These are phyloP conservation scores for Megalonaias nervosa DNA, from an alignment of 1,140 invertebrate species.

Conservation along the genomic window DNA sequence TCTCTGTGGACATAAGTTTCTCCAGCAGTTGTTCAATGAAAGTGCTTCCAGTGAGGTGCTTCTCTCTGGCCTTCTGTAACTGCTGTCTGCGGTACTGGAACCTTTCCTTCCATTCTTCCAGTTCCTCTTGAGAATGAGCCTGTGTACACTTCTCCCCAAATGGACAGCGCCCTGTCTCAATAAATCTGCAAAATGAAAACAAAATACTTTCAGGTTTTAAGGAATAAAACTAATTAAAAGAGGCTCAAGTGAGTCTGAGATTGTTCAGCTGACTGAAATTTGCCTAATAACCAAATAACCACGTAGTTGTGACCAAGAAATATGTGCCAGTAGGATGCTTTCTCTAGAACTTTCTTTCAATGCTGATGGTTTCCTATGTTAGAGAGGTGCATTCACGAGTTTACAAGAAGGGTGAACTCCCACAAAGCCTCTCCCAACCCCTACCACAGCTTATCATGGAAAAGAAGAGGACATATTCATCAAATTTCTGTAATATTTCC, in stretches of 20 bases:
- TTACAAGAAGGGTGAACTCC: no score
- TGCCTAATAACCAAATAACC: background rate
- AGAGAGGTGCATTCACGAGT: no score
- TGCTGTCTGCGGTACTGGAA: slow-evolving; percentile 78
- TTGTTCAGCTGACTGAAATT: background rate
- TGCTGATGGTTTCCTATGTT: no score
- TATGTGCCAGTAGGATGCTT: no score
- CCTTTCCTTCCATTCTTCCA: slow-evolving; percentile 83
- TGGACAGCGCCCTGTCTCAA: slow-evolving; percentile 74
- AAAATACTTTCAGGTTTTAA: slow-evolving; percentile 1
- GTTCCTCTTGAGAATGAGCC: slow-evolving; percentile 82
- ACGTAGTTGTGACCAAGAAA: no score
- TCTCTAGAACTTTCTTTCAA: no score
- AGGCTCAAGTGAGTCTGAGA: background rate
- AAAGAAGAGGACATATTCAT: no score
- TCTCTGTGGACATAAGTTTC: slow-evolving; percentile 70
- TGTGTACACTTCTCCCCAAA: slow-evolving; percentile 83
- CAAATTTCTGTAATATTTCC: no score
- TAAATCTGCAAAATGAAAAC: slow-evolving; percentile 40
- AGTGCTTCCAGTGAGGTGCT: slow-evolving; percentile 79
- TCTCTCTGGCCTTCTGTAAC: slow-evolving; percentile 79
- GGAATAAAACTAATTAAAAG: background rate
- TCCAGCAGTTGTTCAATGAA: slow-evolving; percentile 81
- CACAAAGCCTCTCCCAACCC: no score
- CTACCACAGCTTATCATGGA: no score